Percentiles rank a stretch among this genome's conserved stretches.
phyloP scores from a whole-genome alignment of 2,113 vertebrate genomes.

The Henicopernis longicauda region DNA sequence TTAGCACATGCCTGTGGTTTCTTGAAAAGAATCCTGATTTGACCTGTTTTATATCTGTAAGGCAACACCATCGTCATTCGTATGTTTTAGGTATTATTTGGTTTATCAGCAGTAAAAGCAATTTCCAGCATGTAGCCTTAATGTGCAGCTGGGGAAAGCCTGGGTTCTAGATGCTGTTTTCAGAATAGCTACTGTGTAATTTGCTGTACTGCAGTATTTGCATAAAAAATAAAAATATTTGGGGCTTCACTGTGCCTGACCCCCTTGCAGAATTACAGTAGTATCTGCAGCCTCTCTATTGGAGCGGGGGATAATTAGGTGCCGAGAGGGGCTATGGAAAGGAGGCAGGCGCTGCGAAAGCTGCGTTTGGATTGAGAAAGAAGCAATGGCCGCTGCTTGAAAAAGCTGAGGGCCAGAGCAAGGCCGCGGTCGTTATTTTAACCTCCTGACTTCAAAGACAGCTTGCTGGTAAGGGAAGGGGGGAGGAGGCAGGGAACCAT shows the following conservation, averaged over 20 bases:
- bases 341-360: not conserved
- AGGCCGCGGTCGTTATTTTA: slow-evolving; percentile 76
- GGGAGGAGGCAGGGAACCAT: slow-evolving; percentile 55
- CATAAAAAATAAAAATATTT: not conserved
- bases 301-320: not conserved
- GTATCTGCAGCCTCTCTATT: not conserved
- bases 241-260: not conserved
- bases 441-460: slow-evolving; percentile 84
- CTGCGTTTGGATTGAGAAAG: not conserved
- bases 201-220: not conserved
- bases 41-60: slow-evolving; percentile 71
- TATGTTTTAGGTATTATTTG: slow-evolving; percentile 2
- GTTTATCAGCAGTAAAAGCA: not conserved
- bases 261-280: not conserved
- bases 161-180: not conserved
- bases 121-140: not conserved
- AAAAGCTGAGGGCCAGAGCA: slow-evolving; percentile 50
- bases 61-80: not conserved
- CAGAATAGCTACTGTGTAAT: not conserved
- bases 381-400: slow-evolving; percentile 67
- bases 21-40: slow-evolving; percentile 77
- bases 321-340: not conserved
- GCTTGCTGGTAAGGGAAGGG: slow-evolving; percentile 32
- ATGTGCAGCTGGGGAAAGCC: not conserved
- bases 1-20: slow-evolving; percentile 87